Evolutionary conservation across 2,113 vertebrate species (phyloP).

Genomic region (Cathartes aura): DNA sequence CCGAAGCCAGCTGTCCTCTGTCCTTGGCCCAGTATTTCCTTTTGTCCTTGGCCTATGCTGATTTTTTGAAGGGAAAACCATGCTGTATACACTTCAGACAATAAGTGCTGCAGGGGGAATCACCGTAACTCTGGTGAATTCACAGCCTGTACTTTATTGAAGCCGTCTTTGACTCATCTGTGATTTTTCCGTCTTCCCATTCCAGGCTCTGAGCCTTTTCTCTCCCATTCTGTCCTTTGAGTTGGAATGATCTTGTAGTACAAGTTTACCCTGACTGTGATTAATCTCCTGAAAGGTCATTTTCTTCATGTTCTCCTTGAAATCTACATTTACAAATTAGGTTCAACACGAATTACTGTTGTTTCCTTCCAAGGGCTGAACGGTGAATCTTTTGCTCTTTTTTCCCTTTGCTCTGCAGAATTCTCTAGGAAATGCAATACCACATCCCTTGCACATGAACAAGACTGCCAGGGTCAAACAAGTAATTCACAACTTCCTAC

Average conservation of each 20-base stretch:
- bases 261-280: not conserved
- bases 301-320: not conserved
- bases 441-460: not conserved
- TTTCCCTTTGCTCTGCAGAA: not conserved
- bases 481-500: not conserved
- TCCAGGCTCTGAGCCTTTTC: not conserved
- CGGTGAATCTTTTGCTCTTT: not conserved
- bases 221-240: not conserved
- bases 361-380: not conserved
- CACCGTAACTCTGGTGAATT: not conserved
- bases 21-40: not conserved
- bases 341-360: not conserved
- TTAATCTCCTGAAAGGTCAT: not conserved
- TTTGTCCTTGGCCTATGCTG: not conserved
- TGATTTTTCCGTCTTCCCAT: not conserved
- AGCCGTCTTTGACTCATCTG: not conserved
- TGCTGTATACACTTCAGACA: not conserved
- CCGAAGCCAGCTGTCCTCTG: not conserved
- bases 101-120: not conserved
- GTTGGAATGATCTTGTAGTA: not conserved
- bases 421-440: not conserved
- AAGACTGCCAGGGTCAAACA: not conserved
- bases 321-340: not conserved
- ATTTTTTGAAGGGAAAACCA: not conserved
- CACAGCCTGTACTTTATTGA: not conserved